Base-by-base conservation (phyloP, 2,113 vertebrate genomes). In the Tauraco erythrolophus region DNA sequence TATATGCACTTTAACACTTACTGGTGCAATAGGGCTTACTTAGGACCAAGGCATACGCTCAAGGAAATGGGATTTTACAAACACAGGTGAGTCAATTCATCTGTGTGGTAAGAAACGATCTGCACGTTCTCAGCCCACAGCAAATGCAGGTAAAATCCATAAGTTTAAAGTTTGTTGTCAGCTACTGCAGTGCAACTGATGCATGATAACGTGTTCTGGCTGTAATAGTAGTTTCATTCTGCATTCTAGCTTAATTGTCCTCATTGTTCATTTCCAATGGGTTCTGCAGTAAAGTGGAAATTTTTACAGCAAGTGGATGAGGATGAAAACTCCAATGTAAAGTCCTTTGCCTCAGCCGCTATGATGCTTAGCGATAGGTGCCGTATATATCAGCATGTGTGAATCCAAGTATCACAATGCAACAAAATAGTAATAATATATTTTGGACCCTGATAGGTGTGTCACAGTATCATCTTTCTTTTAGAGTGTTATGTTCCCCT, bases 11-110 rank as follows among this genome's bases (percentile, higher is more conserved):
- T 84, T 54, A 58, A 58, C 16, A 28, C n/a, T 53, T 86, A 41
- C 2, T 31, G 22, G 28, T 76, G 14, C 17, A 57, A 31, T 8
- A 45, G 17, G 5, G 7, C 9, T 65, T 56, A 22, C 45, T 57
- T 45, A 43, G 22, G 27, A 5, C 43, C 58, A 22, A 84, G 43
- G 10, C 4, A 39, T 8, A n/a, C 1, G 1, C 57, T 28, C 7
- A 45, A 83, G 23, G 3, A 89, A 75, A 50, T 30, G 13, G 69
- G 7, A 13, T 77, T 92, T 62, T 78, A 58, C 13, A 70, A 23
- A 28, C 24, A 28, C 0, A 0, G 2, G 7, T 17, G 48, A 69
- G 10, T 61, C 33, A 74, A 48, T 3, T 4, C 12, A 17, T 37
- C 4, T 72, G 10, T 19, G 35, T 35, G 8, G 10, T 24, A 53